Conservation (phyloP, 2,797 vertebrate species). For the Dermochelys coriacea region DNA sequence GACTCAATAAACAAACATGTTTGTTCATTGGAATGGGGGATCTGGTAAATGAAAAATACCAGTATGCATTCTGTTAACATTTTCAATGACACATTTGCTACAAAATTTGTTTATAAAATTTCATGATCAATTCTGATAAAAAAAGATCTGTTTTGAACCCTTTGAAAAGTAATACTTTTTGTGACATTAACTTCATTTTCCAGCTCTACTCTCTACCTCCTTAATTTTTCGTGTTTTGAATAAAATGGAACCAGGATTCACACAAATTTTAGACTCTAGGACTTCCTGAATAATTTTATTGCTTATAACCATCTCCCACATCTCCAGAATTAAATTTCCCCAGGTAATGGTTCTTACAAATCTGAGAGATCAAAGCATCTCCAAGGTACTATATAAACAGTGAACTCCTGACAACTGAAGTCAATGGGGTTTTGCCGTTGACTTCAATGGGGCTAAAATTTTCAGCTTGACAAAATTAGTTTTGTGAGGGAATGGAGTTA, state of each 20-base stretch:
- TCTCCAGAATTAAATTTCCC: background rate
- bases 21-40: background rate
- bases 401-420: background rate
- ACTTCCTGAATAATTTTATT: accelerated
- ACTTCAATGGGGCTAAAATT: background rate
- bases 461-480: background rate
- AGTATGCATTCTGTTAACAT: background rate
- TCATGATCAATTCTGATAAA: background rate
- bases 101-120: too few relatives aligned
- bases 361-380: background rate
- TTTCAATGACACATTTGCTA: background rate
- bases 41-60: background rate
- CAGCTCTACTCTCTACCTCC: background rate
- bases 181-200: background rate
- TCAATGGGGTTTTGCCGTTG: background rate
- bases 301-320: background rate
- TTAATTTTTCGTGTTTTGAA: background rate
- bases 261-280: background rate
- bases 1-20: background rate
- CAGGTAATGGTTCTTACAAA: background rate
- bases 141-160: background rate
- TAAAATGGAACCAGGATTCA: background rate
- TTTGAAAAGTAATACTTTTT: background rate
- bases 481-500: background rate
- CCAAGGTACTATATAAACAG: accelerated